Evolutionary conservation across 2,113 vertebrate genomes (phyloP), one percentile per base, ranked within the genome.

Genomic region (Callorhinus ursinus): DNA sequence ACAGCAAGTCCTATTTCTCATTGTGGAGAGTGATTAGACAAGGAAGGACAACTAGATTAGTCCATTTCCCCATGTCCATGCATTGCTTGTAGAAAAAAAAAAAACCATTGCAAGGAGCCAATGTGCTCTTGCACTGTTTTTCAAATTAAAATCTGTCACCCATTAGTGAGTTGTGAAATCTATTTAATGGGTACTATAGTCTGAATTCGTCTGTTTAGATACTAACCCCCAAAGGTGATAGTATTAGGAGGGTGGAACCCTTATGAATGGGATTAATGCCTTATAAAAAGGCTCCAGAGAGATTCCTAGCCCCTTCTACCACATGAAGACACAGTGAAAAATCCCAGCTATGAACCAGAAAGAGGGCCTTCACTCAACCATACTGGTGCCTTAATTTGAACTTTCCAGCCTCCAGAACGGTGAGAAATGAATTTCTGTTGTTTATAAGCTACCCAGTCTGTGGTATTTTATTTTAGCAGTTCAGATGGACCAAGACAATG

Each of bases 1-100:
- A 10, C 74, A 86, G 84, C 15, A 87, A 87, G 85, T 59, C 10
- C 46, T 63, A 74, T 96, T 98, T 97, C 33, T 72, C 88, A 79
- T 65, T 80, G 84, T 55, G 42, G 82, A 85, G 74, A 90, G 53
- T 42, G 31, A 46, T 2, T 82, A 55, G 46, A 51, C 14, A 92
- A 24, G 12, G 53, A 77, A 5, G 13, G 11, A 67, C 59, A 90
- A n/a, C 22, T 57, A 76, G 72, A 87, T 81, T 21, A 16, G 42
- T 57, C 15, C 14, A 69, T 49, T 84, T 49, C 4, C 36, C 33
- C 15, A 69, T 24, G 26, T 39, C 31, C 55, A 57, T 53, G 15
- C 36, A 39, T 51, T 79, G 5, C 53, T 94, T 28, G 69, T 11
- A 18, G 24, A 22, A 18, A 57, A 46, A 79, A 82, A 85, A 86